Percentiles rank a stretch among this genome's conserved stretches.
Conservation (phyloP, 2,888 invertebrate genomes). For the Ommatoiulus sabulosus region DNA sequence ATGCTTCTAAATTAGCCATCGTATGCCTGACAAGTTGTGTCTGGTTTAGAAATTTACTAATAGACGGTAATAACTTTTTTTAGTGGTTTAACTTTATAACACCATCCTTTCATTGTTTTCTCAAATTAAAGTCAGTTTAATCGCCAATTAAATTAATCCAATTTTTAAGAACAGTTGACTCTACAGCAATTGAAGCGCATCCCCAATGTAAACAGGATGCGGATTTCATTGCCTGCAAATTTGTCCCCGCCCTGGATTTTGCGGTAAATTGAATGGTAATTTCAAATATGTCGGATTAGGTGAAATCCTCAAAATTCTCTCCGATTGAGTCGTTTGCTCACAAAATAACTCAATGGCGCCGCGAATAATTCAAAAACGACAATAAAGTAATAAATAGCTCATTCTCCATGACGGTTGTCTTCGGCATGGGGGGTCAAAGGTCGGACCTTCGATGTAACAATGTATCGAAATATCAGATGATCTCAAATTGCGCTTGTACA, state of each 20-base stretch:
- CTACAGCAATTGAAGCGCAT: not conserved
- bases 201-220: not conserved
- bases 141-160: not conserved
- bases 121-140: not conserved
- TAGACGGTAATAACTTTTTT: not conserved
- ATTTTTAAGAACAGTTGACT: not conserved
- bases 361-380: not conserved
- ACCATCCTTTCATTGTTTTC: not conserved
- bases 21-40: too few species aligned
- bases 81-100: not conserved
- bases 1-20: too few species aligned
- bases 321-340: not conserved
- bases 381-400: not conserved
- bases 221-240: not conserved
- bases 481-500: not conserved
- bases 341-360: not conserved
- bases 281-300: not conserved
- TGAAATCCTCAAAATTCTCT: not conserved
- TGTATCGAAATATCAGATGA: conserved; percentile 2
- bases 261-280: not conserved
- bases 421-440: not conserved
- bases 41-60: not conserved
- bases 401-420: not conserved
- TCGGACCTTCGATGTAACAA: not conserved
- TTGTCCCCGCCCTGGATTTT: not conserved